A percentile compares a stretch with the other conserved stretches of the same genome.
Evolutionary conservation across 53 echinoderm and acorn worm genomes (phyloP).

Genomic region (Mesocentrotus franciscanus): DNA sequence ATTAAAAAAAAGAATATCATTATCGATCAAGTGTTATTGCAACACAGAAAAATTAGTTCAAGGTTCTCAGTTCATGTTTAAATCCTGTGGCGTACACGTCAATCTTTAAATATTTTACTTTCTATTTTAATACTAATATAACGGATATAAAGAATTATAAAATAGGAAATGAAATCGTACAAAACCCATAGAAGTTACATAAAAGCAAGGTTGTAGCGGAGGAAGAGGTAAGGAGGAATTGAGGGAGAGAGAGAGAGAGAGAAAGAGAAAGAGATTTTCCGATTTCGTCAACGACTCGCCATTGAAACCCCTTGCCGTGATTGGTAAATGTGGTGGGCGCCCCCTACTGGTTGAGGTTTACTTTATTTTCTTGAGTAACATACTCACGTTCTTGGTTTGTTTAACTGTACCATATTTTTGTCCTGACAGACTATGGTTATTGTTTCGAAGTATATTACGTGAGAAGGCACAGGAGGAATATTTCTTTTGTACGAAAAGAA

Average conservation of each 20-base stretch:
- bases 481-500: background rate
- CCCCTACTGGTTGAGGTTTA: slow-evolving; percentile 2
- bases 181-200: background rate
- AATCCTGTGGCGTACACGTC: too few relatives aligned
- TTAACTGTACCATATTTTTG: background rate
- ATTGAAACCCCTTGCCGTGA: background rate
- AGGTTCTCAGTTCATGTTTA: too few relatives aligned
- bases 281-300: background rate
- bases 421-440: background rate
- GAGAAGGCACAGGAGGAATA: background rate
- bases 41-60: too few relatives aligned
- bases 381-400: background rate
- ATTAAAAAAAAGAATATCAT: too few relatives aligned
- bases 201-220: background rate
- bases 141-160: background rate
- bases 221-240: background rate
- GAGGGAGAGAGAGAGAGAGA: too few relatives aligned
- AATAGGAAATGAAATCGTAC: background rate
- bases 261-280: background rate
- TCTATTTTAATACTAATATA: background rate
- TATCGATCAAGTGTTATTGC: too few relatives aligned
- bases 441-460: slow-evolving; percentile 26
- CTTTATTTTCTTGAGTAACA: background rate
- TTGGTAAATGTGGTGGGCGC: slow-evolving; percentile 29
- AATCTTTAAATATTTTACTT: too few relatives aligned